phyloP scores from a whole-genome alignment of 2,888 invertebrate genomes.

The Sesia apiformis region DNA sequence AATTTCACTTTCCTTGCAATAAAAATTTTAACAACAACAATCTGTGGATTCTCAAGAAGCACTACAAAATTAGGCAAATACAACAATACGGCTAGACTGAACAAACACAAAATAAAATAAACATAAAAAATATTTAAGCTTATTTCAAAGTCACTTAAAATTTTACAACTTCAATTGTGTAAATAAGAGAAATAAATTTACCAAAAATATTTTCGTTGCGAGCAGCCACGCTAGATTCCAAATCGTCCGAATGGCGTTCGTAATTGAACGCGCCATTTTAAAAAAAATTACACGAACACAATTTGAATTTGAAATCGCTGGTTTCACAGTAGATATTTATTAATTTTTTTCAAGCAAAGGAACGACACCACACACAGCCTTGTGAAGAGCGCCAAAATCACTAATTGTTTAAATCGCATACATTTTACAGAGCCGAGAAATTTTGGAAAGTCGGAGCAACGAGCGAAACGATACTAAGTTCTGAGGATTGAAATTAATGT shows the following conservation, averaged over 20 bases:
- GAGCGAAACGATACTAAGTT: conserved; percentile 50
- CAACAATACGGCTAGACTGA: not conserved
- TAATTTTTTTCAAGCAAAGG: conserved; percentile 10
- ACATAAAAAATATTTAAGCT: not conserved
- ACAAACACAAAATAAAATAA: not conserved
- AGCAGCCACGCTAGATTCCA: conserved; percentile 63
- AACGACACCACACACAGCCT: conserved; percentile 18
- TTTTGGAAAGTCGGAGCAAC: conserved; percentile 63
- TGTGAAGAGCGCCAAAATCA: conserved; percentile 26
- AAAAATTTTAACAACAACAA: not conserved
- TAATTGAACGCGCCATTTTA: conserved; percentile 36
- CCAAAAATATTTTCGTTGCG: conserved; percentile 59
- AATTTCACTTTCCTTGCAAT: conserved; percentile 1
- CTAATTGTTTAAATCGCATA: conserved; percentile 28
- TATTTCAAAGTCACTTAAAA: not conserved
- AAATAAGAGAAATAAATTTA: conserved; percentile 20
- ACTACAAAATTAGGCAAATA: not conserved
- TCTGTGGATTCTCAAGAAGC: not conserved
- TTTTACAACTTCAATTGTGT: not conserved
- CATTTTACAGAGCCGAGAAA: conserved; percentile 38
- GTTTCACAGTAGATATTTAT: conserved; percentile 11
- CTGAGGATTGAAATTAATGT: conserved; percentile 29
- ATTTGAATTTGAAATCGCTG: not conserved
- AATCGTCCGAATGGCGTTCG: conserved; percentile 37
- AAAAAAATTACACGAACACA: too few relatives aligned